Evolutionary conservation across 2,888 invertebrate species (phyloP).

Genomic region (Abscondita cerata): DNA sequence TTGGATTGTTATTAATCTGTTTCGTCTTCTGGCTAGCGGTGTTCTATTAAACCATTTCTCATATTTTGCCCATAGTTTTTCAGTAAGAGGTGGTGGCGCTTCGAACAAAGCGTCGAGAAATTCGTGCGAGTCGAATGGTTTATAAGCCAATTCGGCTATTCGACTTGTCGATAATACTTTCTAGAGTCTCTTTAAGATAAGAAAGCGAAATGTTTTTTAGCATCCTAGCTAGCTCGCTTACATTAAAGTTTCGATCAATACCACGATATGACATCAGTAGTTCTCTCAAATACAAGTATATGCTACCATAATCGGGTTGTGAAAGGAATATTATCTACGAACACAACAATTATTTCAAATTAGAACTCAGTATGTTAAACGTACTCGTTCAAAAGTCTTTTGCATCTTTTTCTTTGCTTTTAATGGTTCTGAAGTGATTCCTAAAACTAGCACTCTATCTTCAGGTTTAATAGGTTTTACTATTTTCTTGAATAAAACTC

Average conservation of each 20-base stretch:
- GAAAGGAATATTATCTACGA: constrained; percentile 53
- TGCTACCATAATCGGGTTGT: constrained; percentile 67
- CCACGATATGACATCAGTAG: constrained; percentile 67
- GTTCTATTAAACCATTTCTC: constrained; percentile 60
- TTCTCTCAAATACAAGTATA: constrained; percentile 63
- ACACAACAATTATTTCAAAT: background rate
- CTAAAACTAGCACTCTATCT: constrained; percentile 74
- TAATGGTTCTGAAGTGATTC: constrained; percentile 74
- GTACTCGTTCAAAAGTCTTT: constrained; percentile 66
- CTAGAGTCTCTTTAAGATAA: constrained; percentile 59
- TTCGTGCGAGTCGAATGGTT: constrained; percentile 63
- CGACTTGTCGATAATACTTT: constrained; percentile 61
- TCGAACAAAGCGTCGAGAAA: constrained; percentile 59
- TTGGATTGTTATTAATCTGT: constrained; percentile 51
- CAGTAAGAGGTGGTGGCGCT: constrained; percentile 53
- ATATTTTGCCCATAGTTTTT: constrained; percentile 60
- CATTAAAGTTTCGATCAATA: constrained; percentile 65
- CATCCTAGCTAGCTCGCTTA: constrained; percentile 65
- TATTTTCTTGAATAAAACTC: constrained; percentile 71
- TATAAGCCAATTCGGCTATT: constrained; percentile 61
- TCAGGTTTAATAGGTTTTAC: constrained; percentile 69
- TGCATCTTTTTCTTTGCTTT: constrained; percentile 61
- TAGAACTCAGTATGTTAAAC: background rate
- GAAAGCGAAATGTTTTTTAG: constrained; percentile 63
- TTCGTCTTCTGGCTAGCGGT: constrained; percentile 50